A percentile compares a stretch with the other conserved stretches of the same genome.
Evolutionary conservation across 2,797 vertebrate species (phyloP).

Genomic region (Caiman crocodilus): DNA sequence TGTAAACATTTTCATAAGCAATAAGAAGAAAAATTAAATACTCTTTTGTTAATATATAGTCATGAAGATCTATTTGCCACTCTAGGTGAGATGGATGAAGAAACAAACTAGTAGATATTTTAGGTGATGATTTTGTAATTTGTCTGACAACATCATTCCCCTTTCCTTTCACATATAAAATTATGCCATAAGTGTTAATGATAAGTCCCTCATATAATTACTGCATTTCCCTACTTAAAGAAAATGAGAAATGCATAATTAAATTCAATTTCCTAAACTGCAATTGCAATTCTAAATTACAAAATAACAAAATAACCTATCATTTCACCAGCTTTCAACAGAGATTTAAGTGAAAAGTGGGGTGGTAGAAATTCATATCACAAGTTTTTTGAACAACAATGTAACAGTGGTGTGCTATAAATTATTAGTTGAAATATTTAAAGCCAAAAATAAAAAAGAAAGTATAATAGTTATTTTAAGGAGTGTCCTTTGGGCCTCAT

Average conservation of each 20-base stretch:
- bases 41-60: conserved; percentile 19
- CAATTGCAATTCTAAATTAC: conserved; percentile 32
- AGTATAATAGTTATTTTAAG: too few relatives aligned
- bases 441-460: not conserved
- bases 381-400: not conserved
- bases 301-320: conserved; percentile 10
- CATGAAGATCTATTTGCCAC: conserved; percentile 2
- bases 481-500: not conserved
- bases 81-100: not conserved
- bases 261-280: conserved; percentile 11
- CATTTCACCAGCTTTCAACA: not conserved
- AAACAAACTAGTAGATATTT: conserved; percentile 27
- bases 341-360: not conserved
- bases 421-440: conserved; percentile 4
- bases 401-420: not conserved
- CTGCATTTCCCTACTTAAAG: conserved; percentile 8
- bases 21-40: conserved; percentile 16
- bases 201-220: conserved; percentile 18
- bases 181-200: not conserved
- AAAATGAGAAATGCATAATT: conserved; percentile 29
- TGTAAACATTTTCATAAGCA: conserved; percentile 18
- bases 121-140: conserved; percentile 10
- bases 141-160: not conserved
- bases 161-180: conserved; percentile 22
- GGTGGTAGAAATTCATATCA: conserved; percentile 3